Percentiles rank a stretch among this genome's conserved stretches.
Evolutionary conservation across 2,113 vertebrate genomes (phyloP).

Genomic region (Bujurquina vittata): DNA sequence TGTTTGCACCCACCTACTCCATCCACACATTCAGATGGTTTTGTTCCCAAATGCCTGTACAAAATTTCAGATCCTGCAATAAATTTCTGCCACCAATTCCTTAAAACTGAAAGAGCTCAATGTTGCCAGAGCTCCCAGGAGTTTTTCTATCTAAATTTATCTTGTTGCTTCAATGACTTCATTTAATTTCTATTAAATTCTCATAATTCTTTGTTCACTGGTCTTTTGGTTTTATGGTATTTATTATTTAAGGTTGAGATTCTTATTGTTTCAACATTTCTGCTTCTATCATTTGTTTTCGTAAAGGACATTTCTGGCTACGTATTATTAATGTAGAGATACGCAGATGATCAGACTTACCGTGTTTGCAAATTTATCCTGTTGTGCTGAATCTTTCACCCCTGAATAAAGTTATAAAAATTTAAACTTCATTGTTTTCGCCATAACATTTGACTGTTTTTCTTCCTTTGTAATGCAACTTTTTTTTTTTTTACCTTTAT

Average conservation of each 20-base stretch:
- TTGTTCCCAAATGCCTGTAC: too few relatives aligned
- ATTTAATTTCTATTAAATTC: too few relatives aligned
- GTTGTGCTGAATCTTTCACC: conserved; percentile 68
- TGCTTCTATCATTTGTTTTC: not conserved
- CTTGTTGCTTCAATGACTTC: too few relatives aligned
- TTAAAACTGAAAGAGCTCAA: too few relatives aligned
- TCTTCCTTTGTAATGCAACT: not conserved
- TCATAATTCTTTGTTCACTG: not conserved
- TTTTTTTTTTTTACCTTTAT: conserved; percentile 45
- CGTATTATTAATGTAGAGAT: not conserved
- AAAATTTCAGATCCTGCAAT: too few relatives aligned
- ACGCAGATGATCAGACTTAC: conserved; percentile 48
- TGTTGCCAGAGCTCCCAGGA: too few relatives aligned
- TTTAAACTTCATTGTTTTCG: not conserved
- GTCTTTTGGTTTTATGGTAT: not conserved
- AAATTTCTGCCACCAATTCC: too few relatives aligned
- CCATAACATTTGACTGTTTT: not conserved
- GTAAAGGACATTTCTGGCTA: not conserved
- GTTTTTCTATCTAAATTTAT: too few relatives aligned
- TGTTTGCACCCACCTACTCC: not conserved
- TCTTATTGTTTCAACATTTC: not conserved
- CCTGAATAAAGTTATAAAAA: conserved; percentile 40
- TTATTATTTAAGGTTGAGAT: too few relatives aligned
- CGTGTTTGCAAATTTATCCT: conserved; percentile 73
- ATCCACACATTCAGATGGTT: not conserved